Evolutionary conservation across 1,140 invertebrate genomes (phyloP).

Genomic region (Geopemphigus sp.): DNA sequence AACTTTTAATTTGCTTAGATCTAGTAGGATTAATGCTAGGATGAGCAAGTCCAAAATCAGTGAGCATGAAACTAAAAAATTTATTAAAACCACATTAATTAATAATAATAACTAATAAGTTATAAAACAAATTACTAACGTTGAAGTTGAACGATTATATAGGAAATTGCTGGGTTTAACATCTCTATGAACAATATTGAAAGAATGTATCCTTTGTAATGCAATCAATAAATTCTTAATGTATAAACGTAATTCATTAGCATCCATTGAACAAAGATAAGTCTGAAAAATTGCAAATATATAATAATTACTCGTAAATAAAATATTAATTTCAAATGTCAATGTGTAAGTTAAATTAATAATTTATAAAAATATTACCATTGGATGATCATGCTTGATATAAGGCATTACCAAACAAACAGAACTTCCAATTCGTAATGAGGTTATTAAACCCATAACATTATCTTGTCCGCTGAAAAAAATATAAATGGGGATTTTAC

Average conservation of each 20-base stretch:
- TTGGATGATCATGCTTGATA: slow-evolving; percentile 77
- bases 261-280: slow-evolving; percentile 69
- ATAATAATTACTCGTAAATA: background rate
- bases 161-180: slow-evolving; percentile 93
- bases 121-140: slow-evolving; percentile 59
- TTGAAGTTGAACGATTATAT: slow-evolving; percentile 73
- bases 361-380: slow-evolving; percentile 59
- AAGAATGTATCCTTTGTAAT: slow-evolving; percentile 75
- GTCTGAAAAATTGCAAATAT: slow-evolving; percentile 62
- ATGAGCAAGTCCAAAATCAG: slow-evolving; percentile 89
- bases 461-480: slow-evolving; percentile 73
- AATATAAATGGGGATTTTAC: background rate
- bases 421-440: slow-evolving; percentile 73
- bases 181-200: slow-evolving; percentile 85
- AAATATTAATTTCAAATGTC: background rate
- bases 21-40: slow-evolving; percentile 16
- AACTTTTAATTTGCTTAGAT: slow-evolving; percentile 12
- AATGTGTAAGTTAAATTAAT: background rate
- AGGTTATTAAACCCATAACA: slow-evolving; percentile 77
- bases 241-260: slow-evolving; percentile 73
- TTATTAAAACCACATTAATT: background rate
- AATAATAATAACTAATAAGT: background rate
- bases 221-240: slow-evolving; percentile 80
- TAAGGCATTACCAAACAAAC: slow-evolving; percentile 89
- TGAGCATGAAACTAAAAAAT: slow-evolving; percentile 65